Evolutionary conservation across 2,888 invertebrate genomes (phyloP), one percentile per base, ranked within the genome.

Genomic region (Anarsia innoxiella): DNA sequence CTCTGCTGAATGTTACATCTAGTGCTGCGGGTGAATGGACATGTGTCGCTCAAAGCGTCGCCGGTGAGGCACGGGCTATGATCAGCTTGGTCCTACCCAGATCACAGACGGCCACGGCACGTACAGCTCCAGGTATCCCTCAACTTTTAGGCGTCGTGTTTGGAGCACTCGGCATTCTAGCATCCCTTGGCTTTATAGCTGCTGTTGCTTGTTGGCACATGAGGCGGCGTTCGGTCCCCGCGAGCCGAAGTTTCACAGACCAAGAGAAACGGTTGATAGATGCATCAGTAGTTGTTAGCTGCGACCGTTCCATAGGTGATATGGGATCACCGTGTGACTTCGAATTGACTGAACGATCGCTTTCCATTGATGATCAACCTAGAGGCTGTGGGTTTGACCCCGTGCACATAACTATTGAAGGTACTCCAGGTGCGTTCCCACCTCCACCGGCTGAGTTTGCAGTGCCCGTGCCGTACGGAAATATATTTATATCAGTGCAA

Each of bases 221-320:
- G 37, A 87, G 93, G 40, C 92, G 92, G 69, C 88, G 90, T 29
- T 91, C 92, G 46, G 90, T 92, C 2, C 85, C 87, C 16, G 83
- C 87, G 0, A 87, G 86, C 47, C 82, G 88, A 44, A 94, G 93
- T 67, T 93, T 93, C 62, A 93, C 91, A 36, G 95, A 95, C 60
- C 95, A 95, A 77, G 94, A 95, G 60, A 94, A 95, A 73, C 92
- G 94, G 58, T 79, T 95, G 34, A 86, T 95, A 46, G 94, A 94
- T 55, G 90, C 93, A 15, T 94, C 94, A 74, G 56, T 88, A 59
- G 70, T 84, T 8, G 72, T 86, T 28, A 90, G 90, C 53, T 89
- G 90, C 51, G 89, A 89, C 42, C 86, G 89, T 31, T 87, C 90
- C 12, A 91, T 91, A 41, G 88, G 91, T 3, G 90, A 89, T 44